Percentiles rank a stretch among this genome's conserved stretches.
Conservation (phyloP, 1,140 invertebrate species). For the Halesus radiatus region DNA sequence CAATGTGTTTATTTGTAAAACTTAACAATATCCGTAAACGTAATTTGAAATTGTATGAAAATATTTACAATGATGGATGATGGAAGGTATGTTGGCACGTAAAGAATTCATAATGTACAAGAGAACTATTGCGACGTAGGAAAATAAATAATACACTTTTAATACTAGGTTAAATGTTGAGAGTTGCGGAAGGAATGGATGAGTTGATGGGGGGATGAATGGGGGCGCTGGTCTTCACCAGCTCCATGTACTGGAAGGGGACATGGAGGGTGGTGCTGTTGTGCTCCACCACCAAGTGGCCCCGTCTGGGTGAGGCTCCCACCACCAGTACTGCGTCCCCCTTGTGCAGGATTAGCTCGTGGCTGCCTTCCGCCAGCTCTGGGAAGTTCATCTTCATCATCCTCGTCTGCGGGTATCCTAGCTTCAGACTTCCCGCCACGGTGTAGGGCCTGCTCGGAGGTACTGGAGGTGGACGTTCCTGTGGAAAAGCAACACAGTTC, state of each 20-base stretch:
- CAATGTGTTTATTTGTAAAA: constrained; percentile 9
- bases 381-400: constrained; percentile 92
- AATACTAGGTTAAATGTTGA: constrained; percentile 50
- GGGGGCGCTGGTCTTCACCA: constrained; percentile 60
- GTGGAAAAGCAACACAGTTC: constrained; percentile 42
- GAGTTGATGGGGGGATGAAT: constrained; percentile 40
- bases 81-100: constrained; percentile 53
- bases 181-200: constrained; percentile 47
- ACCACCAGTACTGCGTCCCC: constrained; percentile 88
- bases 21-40: constrained; percentile 26
- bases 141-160: constrained; percentile 56
- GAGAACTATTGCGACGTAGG: constrained; percentile 45
- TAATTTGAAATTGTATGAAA: constrained; percentile 36
- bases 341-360: constrained; percentile 76
- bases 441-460: constrained; percentile 92
- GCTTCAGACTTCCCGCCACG: constrained; percentile 91
- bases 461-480: constrained; percentile 91
- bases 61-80: constrained; percentile 55
- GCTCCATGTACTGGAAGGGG: constrained; percentile 89
- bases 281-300: constrained; percentile 87
- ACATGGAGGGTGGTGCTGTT: constrained; percentile 85
- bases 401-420: constrained; percentile 92
- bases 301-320: constrained; percentile 83
- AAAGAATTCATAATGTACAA: constrained; percentile 58
- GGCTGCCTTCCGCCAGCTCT: constrained; percentile 70